These are phyloP conservation scores for Eclectus roratus DNA, from an alignment of 2,113 vertebrate species.

Conservation along the genomic window DNA sequence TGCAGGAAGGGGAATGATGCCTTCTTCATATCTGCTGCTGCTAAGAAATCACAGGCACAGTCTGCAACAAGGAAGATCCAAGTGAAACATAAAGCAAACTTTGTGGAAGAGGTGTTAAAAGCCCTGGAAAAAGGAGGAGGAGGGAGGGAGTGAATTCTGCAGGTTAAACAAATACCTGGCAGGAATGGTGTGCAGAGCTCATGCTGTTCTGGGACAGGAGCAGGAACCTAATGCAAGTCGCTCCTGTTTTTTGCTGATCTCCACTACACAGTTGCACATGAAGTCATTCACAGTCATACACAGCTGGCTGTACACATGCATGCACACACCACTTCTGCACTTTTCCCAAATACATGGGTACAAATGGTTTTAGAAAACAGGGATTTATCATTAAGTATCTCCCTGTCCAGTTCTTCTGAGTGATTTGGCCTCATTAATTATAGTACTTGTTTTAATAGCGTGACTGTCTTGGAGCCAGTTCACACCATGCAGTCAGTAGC, in stretches of 20 bases:
- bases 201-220: background rate
- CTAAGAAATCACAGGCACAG: background rate
- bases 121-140: background rate
- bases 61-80: background rate
- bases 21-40: background rate
- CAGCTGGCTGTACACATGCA: too few relatives aligned
- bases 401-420: background rate
- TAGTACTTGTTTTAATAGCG: background rate
- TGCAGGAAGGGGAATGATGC: background rate
- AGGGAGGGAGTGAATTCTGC: background rate
- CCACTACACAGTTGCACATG: background rate
- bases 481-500: background rate
- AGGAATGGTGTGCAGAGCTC: background rate
- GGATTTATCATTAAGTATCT: background rate
- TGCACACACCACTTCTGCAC: background rate
- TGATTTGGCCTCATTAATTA: background rate
- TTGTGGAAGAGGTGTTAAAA: background rate
- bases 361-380: background rate
- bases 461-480: background rate
- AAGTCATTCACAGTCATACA: fast-evolving
- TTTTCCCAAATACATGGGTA: background rate
- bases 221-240: background rate
- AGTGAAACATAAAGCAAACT: background rate
- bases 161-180: background rate
- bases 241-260: background rate